Evolutionary conservation across 2,888 invertebrate species (phyloP), one percentile per base, ranked within the genome.

Genomic region (Liodrosophila aerea): DNA sequence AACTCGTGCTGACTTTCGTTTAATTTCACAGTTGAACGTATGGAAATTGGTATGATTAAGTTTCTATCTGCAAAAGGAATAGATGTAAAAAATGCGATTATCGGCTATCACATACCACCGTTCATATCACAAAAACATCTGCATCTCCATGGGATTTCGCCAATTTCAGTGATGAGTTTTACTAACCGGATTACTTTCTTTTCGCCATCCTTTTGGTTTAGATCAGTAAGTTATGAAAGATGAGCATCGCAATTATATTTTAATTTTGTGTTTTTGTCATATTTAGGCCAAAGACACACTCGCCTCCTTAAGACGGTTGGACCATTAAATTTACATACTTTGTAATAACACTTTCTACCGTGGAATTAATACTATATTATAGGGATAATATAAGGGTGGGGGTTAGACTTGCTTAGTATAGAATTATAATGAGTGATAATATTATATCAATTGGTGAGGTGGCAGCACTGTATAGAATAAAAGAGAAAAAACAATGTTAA

Each of bases 91-190:
- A 90, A 91, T 46, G 90, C 91, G 13, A 90, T 93, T 54, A 91
- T 94, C 41, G 98, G 98, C 0, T 98, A 96, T 87, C 97, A 98
- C 88, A 95, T 96, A 94, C 97, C 98, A 0, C 98, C 98, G 0
- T 97, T 97, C 90, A 93, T 94, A 62, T 94, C 95, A 7, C 93
- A 98, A 0, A 89, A 90, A 41, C 98, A 98, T 89, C 67, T 89
- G 22, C 98, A 98, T 89, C 90, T 98, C 36, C 98, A 98, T 85
- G 93, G 94, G 0, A 97, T 98, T 52, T 93, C 94, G 0, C 97
- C 97, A 0, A 92, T 92, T n/a, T 92, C 93, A 0, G 92, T 93
- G 60, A 95, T 98, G 94, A 92, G 93, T 0, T 91, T 93, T n/a
- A 73, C 94, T 0, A 90, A 92, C n/a, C 91, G 92, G 51, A 77